Conservation (phyloP, 2,888 invertebrate genomes). For the Rugalucina vietnamica region DNA sequence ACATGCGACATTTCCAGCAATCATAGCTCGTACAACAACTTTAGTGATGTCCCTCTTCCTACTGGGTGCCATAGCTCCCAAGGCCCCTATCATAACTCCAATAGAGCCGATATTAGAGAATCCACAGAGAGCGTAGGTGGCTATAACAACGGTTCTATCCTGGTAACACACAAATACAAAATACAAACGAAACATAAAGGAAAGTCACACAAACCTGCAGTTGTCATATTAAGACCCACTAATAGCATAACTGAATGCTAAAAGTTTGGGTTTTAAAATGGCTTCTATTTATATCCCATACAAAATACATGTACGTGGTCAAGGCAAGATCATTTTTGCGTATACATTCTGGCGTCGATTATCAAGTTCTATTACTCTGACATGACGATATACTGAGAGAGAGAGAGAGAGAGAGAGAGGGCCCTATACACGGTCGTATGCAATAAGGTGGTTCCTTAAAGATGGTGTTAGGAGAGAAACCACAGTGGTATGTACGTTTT, state of each 20-base stretch:
- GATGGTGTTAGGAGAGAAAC: no score
- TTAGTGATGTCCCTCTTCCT: slow-evolving; percentile 72
- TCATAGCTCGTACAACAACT: slow-evolving; percentile 80
- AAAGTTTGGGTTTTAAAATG: neutral
- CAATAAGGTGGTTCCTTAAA: no score
- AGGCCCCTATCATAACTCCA: slow-evolving; percentile 77
- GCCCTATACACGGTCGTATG: neutral
- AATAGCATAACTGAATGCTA: neutral
- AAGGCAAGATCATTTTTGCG: neutral
- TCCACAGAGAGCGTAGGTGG: slow-evolving; percentile 82
- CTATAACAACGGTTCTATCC: slow-evolving; percentile 76
- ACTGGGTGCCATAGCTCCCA: slow-evolving; percentile 79
- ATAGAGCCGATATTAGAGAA: slow-evolving; percentile 81
- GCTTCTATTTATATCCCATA: neutral
- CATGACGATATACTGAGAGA: neutral
- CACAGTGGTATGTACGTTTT: no score
- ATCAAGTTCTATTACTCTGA: neutral
- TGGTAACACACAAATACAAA: slow-evolving; percentile 43
- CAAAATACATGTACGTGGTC: neutral
- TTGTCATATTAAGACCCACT: neutral
- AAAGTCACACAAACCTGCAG: neutral
- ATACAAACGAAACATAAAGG: neutral
- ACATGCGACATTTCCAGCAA: slow-evolving; percentile 83
- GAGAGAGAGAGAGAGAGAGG: neutral
- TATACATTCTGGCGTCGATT: neutral